Conservation (phyloP, 2,797 vertebrate genomes). For the Meda fulgida region DNA sequence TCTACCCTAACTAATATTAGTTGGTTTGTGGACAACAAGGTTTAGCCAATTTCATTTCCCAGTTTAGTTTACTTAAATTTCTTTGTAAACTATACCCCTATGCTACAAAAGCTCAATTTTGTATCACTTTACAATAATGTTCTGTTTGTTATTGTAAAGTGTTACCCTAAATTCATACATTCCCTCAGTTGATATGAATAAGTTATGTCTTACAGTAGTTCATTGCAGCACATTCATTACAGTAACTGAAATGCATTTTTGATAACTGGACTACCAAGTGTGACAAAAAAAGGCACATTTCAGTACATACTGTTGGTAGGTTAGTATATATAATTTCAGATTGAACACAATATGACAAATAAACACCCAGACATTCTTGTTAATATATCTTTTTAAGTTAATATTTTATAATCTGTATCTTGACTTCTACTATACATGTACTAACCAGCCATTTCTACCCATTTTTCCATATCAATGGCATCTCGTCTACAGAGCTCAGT, state of each 20-base stretch:
- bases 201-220: neutral
- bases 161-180: neutral
- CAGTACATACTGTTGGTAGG: neutral
- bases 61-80: neutral
- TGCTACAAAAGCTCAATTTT: neutral
- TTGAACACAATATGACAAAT: neutral
- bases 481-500: constrained; percentile 73
- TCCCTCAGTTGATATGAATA: neutral
- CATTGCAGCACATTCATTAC: neutral
- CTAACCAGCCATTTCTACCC: neutral
- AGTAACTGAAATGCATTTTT: neutral
- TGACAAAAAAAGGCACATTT: neutral
- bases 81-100: neutral
- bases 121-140: neutral
- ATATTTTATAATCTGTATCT: neutral
- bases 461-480: neutral
- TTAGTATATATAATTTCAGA: neutral
- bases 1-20: neutral
- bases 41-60: neutral
- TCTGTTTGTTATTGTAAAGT: too few species aligned
- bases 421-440: neutral
- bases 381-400: neutral
- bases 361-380: neutral
- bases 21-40: neutral
- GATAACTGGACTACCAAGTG: neutral